A percentile compares a stretch with the other conserved stretches of the same genome.
phyloP scores from a whole-genome alignment of 2,797 vertebrate genomes.

The Lemur catta region DNA sequence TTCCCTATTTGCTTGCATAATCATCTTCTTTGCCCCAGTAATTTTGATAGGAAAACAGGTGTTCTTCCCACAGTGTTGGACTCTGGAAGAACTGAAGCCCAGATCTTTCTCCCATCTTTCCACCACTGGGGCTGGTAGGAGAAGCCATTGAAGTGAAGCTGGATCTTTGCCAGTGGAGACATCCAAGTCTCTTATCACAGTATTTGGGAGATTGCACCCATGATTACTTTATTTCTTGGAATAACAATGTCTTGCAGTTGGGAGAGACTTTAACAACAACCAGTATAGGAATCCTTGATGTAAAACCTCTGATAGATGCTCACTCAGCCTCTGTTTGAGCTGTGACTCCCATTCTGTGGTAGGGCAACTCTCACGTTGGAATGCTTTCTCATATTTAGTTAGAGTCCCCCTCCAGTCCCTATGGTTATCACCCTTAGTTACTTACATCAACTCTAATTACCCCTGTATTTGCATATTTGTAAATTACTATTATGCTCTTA shows the following conservation, averaged over 20 bases:
- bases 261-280: neutral
- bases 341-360: neutral
- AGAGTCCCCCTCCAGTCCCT: neutral
- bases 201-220: neutral
- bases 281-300: neutral
- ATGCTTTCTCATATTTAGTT: neutral
- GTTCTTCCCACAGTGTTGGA: neutral
- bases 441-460: neutral
- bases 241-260: neutral
- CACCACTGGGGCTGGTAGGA: rapidly evolving
- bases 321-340: neutral
- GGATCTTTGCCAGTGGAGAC: too few species aligned
- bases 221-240: neutral
- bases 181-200: neutral
- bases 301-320: neutral
- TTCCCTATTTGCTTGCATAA: neutral
- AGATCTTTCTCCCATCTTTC: neutral
- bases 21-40: neutral
- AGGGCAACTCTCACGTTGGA: neutral
- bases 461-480: neutral
- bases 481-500: neutral
- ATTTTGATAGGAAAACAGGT: neutral
- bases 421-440: neutral
- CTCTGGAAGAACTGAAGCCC: neutral
- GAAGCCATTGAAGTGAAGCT: neutral